Evolutionary conservation across 2,888 invertebrate genomes (phyloP), one percentile per base, ranked within the genome.

Genomic region (Zygaena filipendulae): DNA sequence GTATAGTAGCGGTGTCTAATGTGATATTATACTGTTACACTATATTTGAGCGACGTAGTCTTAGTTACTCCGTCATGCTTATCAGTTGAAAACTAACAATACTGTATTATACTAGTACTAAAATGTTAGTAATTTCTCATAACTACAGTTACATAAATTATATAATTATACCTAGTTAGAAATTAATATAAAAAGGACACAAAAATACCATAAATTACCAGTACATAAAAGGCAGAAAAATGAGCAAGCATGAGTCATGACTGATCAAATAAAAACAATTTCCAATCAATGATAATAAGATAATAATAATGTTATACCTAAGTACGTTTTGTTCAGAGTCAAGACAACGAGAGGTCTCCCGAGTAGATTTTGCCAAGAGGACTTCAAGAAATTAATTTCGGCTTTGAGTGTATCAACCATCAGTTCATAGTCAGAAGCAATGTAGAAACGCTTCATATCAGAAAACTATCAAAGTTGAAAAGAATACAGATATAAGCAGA

Each of bases 371-470:
- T 94, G 94, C 98, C 98, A 99, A 75, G 94, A 94, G 54, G 92
- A 93, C 84, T 97, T 96, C 83, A 97, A 88, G 86, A 96, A 97
- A 84, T 95, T 92, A 62, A 97, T 91, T 84, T 97, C 96, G 52
- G 93, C 92, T 84, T 95, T 95, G 83, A 96, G 91, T 71, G 92
- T 92, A 84, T 98, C 97, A 67, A 97, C 91, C 90, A 97, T 91
- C 81, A 98, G 87, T 79, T 96, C 95, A 81, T 92, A 92, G 84
- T 99, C 98, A 64, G 95, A 94, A 64, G 96, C 96, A 69, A 97
- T 92, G 90, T 98, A 98, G 88, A 97, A 97, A 71, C 94, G 90
- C 64, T 91, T 90, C 84, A 92, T 90, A 85, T 99, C 98, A 84
- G 95, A 93, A 84, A 96, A 94, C 97, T 98, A 84, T 52, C 57